A percentile compares a stretch with the other conserved stretches of the same genome.
phyloP scores from a whole-genome alignment of 2,113 vertebrate species.

The Rattus rattus region DNA sequence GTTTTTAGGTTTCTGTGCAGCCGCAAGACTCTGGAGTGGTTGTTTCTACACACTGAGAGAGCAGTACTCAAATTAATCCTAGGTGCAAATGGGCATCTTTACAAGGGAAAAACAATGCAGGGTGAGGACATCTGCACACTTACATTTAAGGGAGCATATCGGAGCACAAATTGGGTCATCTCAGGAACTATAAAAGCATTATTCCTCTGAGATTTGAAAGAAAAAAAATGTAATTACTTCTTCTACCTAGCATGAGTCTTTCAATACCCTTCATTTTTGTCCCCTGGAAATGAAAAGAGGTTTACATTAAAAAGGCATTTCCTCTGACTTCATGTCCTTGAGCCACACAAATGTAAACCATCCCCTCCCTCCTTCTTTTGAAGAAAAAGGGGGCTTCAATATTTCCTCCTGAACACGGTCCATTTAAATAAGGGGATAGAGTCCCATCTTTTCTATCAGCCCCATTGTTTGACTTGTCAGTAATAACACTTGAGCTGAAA shows the following conservation, averaged over 20 bases:
- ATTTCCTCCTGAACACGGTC: conserved; percentile 86
- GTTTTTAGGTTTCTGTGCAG: conserved; percentile 46
- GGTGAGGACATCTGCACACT: conserved; percentile 74
- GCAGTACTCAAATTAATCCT: conserved; percentile 65
- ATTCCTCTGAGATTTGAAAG: conserved; percentile 85
- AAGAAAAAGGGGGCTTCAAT: conserved; percentile 87
- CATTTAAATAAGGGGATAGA: conserved; percentile 96
- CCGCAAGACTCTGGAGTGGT: neutral
- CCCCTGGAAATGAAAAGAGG: conserved; percentile 88
- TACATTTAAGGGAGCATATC: conserved; percentile 83
- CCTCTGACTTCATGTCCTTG: conserved; percentile 88
- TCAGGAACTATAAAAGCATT: conserved; percentile 85
- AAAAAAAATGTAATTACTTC: conserved; percentile 88
- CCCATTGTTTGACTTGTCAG: conserved; percentile 94
- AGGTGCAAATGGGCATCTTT: conserved; percentile 68
- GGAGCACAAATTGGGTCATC: conserved; percentile 84
- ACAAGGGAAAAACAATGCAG: conserved; percentile 79
- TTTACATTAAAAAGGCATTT: conserved; percentile 89
- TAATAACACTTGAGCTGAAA: conserved; percentile 93
- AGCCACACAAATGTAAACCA: conserved; percentile 88
- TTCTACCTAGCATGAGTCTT: conserved; percentile 87
- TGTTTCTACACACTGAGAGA: conserved; percentile 57
- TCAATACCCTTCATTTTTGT: conserved; percentile 89
- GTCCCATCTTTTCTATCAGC: conserved; percentile 90
- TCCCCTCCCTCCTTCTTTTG: conserved; percentile 86